Evolutionary conservation across 2,888 invertebrate genomes (phyloP), one percentile per base, ranked within the genome.

Genomic region (Galerucella calmariensis): DNA sequence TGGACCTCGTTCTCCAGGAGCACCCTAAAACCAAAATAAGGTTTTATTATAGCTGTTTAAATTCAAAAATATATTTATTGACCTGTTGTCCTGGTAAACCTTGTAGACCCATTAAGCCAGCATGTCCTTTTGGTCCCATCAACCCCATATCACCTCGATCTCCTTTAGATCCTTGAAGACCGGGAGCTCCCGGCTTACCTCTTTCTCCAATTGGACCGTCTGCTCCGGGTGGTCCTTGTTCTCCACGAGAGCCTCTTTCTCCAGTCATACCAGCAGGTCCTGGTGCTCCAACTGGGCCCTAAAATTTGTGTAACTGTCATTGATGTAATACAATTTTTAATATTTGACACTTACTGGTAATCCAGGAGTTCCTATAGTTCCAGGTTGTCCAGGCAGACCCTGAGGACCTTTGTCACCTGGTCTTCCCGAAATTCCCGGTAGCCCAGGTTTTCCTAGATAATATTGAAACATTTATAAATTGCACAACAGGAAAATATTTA

Each of bases 31-130:
- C n/a, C 20, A 58, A 16, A 58, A 58, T 20, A 20, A 8, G 16
- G n/a, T 20, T 10, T 8, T 20, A 16, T 20, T 20, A 58, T 58
- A 9, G 8, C 9, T 20, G 16, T 58, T 58, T 58, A 20, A 48
- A 53, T 53, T 6, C 14, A 14, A 53, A 14, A 53, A 53, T 53
- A 41, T 48, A 12, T 48, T 48, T 48, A 48, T 14, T 41, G 12
- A 62, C 62, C 35, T 89, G 89, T 58, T 88, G 86, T 11, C 97
- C 97, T 0, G 93, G 90, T 81, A 94, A 88, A 24, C 97, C 96
- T 82, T 95, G 95, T 51, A 96, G 86, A 8, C 96, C 96, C 77
- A 93, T 93, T 58, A 96, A 88, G n/a, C 96, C 95, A 58, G 94
- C 89, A 83, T 96, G 95, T 9, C 96, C 96, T 85, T 95, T 95